These are phyloP conservation scores for Drosophila ambigua DNA, from an alignment of 1,140 invertebrate genomes.

Conservation along the genomic window DNA sequence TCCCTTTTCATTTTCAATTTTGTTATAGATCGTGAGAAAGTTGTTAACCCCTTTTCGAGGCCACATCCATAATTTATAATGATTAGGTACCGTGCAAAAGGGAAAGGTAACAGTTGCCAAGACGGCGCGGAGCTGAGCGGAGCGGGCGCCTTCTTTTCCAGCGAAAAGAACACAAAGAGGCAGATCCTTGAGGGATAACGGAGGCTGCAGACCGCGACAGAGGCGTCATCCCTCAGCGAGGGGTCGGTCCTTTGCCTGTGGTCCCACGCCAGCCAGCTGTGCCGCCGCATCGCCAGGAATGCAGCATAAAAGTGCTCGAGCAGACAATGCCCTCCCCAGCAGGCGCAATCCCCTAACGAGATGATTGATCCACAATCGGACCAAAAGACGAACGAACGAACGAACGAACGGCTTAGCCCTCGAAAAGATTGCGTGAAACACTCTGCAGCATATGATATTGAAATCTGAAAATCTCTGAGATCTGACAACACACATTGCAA, in stretches of 20 bases:
- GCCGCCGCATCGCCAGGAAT: slow-evolving; percentile 1
- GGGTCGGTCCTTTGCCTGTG: slow-evolving; percentile 11
- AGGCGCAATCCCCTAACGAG: slow-evolving; percentile 34
- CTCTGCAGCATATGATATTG: background rate
- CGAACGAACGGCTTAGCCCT: background rate
- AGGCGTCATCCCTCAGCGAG: slow-evolving; percentile 72
- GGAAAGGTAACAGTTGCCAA: slow-evolving; percentile 70
- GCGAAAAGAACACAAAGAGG: slow-evolving; percentile 17
- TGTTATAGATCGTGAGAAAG: slow-evolving; percentile 71
- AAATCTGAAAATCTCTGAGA: too few relatives aligned
- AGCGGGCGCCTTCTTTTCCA: slow-evolving; percentile 31
- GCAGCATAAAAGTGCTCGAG: slow-evolving; percentile 27
- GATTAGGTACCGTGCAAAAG: slow-evolving; percentile 59
- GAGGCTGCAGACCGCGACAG: slow-evolving; percentile 56
- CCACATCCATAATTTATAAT: slow-evolving; percentile 79
- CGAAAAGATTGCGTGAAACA: background rate
- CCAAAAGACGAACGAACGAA: too few relatives aligned
- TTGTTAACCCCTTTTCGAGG: slow-evolving; percentile 71
- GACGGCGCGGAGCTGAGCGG: background rate
- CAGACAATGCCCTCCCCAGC: slow-evolving; percentile 25
- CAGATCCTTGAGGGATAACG: slow-evolving; percentile 27
- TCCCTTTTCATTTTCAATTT: slow-evolving; percentile 26
- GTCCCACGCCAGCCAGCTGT: slow-evolving; percentile 50
- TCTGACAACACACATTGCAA: too few relatives aligned
- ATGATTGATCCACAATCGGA: slow-evolving; percentile 52